phyloP scores from a whole-genome alignment of 2,797 vertebrate species.

The Bradypodion pumilum region DNA sequence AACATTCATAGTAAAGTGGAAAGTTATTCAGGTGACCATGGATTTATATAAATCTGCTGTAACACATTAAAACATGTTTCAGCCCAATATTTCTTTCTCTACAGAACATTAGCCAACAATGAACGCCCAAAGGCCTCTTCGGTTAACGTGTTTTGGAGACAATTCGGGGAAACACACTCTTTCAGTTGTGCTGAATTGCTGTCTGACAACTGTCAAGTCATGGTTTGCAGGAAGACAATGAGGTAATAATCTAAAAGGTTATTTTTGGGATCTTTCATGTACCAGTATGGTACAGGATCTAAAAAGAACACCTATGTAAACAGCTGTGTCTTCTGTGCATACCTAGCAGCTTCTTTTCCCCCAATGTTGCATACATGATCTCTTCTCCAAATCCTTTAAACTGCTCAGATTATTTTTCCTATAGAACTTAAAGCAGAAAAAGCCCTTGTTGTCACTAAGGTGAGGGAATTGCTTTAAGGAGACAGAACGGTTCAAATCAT shows the following conservation, averaged over 20 bases:
- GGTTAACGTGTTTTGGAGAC: neutral
- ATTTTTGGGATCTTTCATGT: neutral
- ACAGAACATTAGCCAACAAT: neutral
- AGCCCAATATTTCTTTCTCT: neutral
- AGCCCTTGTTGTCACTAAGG: neutral
- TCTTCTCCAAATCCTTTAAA: neutral
- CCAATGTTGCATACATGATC: neutral
- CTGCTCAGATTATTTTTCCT: neutral
- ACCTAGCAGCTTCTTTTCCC: neutral
- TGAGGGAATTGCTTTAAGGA: neutral
- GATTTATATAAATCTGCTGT: neutral
- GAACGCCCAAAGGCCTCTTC: neutral
- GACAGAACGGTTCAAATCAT: no score
- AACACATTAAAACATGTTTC: neutral
- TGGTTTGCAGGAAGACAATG: neutral
- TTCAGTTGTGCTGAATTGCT: neutral
- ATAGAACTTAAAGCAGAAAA: neutral
- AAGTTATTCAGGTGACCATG: neutral
- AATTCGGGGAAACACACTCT: neutral
- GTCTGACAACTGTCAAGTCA: neutral
- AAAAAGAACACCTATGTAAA: neutral
- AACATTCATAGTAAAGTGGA: neutral
- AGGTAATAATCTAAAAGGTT: no score
- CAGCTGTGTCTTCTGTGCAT: neutral
- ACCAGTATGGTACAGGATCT: neutral